phyloP scores from a whole-genome alignment of 2,888 invertebrate species.

The Microctonus hyperodae region DNA sequence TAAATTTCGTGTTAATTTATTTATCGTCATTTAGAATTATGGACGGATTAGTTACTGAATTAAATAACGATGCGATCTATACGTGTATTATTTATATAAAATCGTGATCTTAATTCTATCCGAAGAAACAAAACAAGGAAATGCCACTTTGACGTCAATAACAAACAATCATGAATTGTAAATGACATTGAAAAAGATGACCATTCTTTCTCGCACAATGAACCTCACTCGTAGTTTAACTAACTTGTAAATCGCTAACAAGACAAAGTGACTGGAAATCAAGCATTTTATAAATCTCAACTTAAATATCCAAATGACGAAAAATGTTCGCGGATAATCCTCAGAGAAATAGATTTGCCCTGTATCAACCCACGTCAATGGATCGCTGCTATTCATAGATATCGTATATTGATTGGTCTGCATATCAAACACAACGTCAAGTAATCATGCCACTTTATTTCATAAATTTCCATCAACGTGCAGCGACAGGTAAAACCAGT shows the following conservation, averaged over 20 bases:
- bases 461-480: slow-evolving; percentile 5
- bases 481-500: slow-evolving; percentile 15
- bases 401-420: not conserved
- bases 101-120: not conserved
- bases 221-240: not conserved
- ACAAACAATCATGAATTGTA: not conserved
- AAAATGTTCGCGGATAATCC: not conserved
- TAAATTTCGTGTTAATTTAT: no score
- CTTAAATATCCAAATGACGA: not conserved
- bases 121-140: slow-evolving; percentile 21
- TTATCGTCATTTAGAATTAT: no score
- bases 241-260: not conserved
- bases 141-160: slow-evolving; percentile 26
- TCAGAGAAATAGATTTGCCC: not conserved
- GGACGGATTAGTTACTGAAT: no score
- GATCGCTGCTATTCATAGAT: slow-evolving; percentile 1
- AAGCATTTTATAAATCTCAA: not conserved
- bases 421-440: not conserved
- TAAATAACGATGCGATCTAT: no score
- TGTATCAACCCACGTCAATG: slow-evolving; percentile 4
- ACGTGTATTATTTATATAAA: not conserved
- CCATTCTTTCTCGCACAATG: not conserved
- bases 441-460: not conserved
- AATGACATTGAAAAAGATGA: slow-evolving; percentile 22
- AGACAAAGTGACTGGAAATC: not conserved